Base-by-base conservation (phyloP, 1,140 invertebrate species). In the Bombus polaris region DNA sequence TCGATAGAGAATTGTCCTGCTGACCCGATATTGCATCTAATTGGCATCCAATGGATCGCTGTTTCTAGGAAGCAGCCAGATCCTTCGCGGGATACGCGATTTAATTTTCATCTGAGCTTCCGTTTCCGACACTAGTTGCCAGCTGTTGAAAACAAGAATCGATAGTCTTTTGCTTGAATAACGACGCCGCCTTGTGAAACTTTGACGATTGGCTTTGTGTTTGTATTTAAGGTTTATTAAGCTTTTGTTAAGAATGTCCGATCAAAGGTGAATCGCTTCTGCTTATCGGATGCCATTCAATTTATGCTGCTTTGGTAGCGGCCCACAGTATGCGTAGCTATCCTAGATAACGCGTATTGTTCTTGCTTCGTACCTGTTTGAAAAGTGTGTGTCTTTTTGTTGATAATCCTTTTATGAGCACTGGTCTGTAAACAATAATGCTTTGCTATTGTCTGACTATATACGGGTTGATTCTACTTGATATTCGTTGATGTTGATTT, bases 21-120 rank as follows among this genome's bases (percentile, higher is more conserved):
- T 78, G 77, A 65, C 32, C 72, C 81, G 87, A 81, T 78, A 86
- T 88, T 80, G 79, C 89, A 65, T 87, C 87, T 90, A 90, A 91
- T 90, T 90, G 87, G 78, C 81, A 57, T 83, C 83, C 85, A 71
- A 88, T 90, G 81, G 78, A 91, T 90, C 84, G 47, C 13, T 81
- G 28, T 68, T n/a, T 18, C 32, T 25, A 9, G 39, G 18, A 22
- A 59, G 62, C 6, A 81, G 72, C 83, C n/a, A 37, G 22, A 37
- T 37, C 85, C 73, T 73, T 84, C 80, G 71, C 37, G 9, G 59
- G 18, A 37, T 87, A 57, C 42, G 62, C 32, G 70, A 81, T 87
- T 90, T 83, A 66, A 88, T 86, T 88, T 44, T 81, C 83, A 35
- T 70, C 42, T 22, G 18, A 44, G 42, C 35, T 44, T 44, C 53